phyloP scores from a whole-genome alignment of 1,140 invertebrate genomes.

The Tetragnatha versicolor region DNA sequence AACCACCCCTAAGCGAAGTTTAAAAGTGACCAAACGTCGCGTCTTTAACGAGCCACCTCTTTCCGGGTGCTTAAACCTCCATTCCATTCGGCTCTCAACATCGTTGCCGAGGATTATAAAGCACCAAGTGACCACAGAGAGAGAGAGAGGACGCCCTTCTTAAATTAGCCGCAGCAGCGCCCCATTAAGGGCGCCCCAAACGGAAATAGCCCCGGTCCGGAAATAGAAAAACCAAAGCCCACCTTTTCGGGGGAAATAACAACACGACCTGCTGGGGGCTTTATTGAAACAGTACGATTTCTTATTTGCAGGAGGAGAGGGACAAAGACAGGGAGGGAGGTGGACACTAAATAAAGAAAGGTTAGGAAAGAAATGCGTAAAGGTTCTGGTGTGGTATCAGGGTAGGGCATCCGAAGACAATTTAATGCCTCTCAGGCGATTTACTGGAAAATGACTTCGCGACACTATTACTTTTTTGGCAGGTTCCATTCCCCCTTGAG shows the following conservation, averaged over 20 bases:
- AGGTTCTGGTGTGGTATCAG: constrained; percentile 25
- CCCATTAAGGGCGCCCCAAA: neutral
- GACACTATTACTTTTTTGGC: constrained; percentile 56
- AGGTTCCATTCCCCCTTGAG: constrained; percentile 54
- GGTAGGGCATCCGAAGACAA: constrained; percentile 44
- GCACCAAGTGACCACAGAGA: too few species aligned
- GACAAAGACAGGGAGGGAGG: neutral
- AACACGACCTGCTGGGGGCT: too few species aligned
- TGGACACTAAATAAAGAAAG: constrained; percentile 1
- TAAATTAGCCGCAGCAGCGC: too few species aligned
- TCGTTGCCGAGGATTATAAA: too few species aligned
- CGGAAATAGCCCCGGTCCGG: neutral
- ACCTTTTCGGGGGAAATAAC: constrained; percentile 49
- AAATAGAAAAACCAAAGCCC: too few species aligned
- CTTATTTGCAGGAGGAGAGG: constrained; percentile 40
- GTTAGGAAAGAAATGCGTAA: constrained; percentile 32
- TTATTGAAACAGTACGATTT: constrained; percentile 56
- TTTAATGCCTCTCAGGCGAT: constrained; percentile 56
- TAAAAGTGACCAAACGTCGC: too few species aligned
- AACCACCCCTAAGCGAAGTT: too few species aligned
- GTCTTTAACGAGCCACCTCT: too few species aligned
- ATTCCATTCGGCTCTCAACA: too few species aligned
- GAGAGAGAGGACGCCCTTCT: too few species aligned
- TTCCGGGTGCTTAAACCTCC: too few species aligned
- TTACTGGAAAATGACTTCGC: constrained; percentile 55